These are phyloP conservation scores for Coelinius sp. DNA, from an alignment of 2,888 invertebrate species.

Conservation along the genomic window DNA sequence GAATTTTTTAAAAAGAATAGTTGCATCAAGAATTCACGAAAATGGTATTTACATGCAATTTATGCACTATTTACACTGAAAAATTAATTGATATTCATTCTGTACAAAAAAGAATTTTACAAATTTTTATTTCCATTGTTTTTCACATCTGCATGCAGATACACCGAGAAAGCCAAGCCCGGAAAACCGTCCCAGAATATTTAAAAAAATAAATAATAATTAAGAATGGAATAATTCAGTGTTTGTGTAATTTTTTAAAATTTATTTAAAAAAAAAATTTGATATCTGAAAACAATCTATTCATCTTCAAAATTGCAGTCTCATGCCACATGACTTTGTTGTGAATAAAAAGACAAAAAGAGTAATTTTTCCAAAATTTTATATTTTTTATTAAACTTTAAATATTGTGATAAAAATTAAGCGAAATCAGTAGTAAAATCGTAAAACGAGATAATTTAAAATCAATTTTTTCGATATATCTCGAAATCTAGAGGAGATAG, in stretches of 20 bases:
- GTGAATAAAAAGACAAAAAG: neutral
- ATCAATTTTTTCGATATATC: no score
- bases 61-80: neutral
- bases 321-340: neutral
- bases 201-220: slow-evolving; percentile 15
- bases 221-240: neutral
- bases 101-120: neutral
- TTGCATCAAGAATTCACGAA: neutral
- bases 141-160: neutral
- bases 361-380: neutral
- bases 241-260: neutral
- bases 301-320: neutral
- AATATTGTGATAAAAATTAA: no score
- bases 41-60: neutral
- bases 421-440: no score
- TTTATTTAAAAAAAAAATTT: no score
- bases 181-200: slow-evolving; percentile 66
- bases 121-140: neutral
- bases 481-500: no score
- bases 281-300: neutral
- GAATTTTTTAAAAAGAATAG: neutral
- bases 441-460: no score
- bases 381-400: no score
- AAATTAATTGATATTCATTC: neutral
- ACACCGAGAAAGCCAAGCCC: neutral